These are phyloP conservation scores for Scelioninae gen. 1 DNA, from an alignment of 2,888 invertebrate genomes.

Conservation along the genomic window DNA sequence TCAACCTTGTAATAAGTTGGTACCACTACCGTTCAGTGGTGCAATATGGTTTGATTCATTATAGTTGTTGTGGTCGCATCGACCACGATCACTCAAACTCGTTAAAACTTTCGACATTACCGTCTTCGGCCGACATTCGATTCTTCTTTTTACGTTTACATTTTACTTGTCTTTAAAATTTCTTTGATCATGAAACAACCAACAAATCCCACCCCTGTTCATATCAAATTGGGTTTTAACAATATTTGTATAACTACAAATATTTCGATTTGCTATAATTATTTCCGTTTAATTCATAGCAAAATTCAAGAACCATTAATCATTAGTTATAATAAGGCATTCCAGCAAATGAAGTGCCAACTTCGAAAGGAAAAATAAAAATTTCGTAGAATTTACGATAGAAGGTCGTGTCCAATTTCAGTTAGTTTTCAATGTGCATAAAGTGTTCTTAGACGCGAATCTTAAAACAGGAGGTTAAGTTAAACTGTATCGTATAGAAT, in stretches of 20 bases:
- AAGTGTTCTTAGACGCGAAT: conserved; percentile 68
- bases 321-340: no score
- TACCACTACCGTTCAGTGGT: conserved; percentile 74
- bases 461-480: conserved; percentile 78
- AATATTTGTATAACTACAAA: no score
- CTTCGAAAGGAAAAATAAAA: background rate
- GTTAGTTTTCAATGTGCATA: conserved; percentile 70
- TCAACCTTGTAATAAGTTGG: conserved; percentile 79
- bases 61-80: conserved; percentile 83
- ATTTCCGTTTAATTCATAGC: no score
- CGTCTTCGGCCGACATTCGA: conserved; percentile 80
- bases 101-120: conserved; percentile 84
- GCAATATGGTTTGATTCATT: conserved; percentile 79
- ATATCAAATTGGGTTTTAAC: no score
- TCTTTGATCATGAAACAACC: conserved; percentile 45
- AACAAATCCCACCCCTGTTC: conserved; percentile 24
- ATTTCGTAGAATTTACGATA: background rate
- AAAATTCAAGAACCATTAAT: no score
- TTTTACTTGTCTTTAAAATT: conserved; percentile 34
- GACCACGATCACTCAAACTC: conserved; percentile 84
- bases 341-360: no score
- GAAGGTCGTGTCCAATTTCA: conserved; percentile 61
- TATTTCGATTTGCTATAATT: background rate
- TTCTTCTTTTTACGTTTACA: conserved; percentile 77
- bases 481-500: conserved; percentile 78